These are phyloP conservation scores for Gila robusta DNA, from an alignment of 2,797 vertebrate species.

Conservation along the genomic window DNA sequence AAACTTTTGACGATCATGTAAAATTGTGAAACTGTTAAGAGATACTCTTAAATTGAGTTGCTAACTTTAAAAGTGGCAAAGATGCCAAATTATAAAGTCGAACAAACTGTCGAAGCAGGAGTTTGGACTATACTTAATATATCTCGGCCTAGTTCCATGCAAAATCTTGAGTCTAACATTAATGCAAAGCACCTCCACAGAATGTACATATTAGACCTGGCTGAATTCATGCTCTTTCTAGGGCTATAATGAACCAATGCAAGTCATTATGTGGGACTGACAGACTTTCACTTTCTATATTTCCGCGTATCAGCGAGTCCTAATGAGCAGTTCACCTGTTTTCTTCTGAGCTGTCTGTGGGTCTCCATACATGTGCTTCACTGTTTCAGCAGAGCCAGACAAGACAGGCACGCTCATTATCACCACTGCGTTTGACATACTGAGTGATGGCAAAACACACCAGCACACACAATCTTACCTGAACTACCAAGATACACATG, in stretches of 20 bases:
- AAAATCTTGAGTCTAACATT: neutral
- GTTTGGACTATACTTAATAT: neutral
- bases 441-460: conserved; percentile 11
- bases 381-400: conserved; percentile 62
- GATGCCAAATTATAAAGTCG: neutral
- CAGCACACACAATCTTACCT: conserved; percentile 80
- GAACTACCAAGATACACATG: conserved; percentile 94
- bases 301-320: neutral
- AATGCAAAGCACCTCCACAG: neutral
- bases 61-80: neutral
- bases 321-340: conserved; percentile 15
- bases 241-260: neutral
- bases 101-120: neutral
- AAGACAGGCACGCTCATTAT: conserved; percentile 60
- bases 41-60: neutral
- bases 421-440: conserved; percentile 23
- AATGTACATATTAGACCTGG: neutral
- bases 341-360: conserved; percentile 28
- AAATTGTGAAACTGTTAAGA: neutral
- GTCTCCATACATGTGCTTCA: conserved; percentile 55
- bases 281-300: conserved; percentile 5
- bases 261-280: neutral
- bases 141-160: neutral
- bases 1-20: neutral
- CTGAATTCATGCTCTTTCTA: neutral